Conservation (phyloP, 2,113 vertebrate genomes). For the Perognathus longimembris region DNA sequence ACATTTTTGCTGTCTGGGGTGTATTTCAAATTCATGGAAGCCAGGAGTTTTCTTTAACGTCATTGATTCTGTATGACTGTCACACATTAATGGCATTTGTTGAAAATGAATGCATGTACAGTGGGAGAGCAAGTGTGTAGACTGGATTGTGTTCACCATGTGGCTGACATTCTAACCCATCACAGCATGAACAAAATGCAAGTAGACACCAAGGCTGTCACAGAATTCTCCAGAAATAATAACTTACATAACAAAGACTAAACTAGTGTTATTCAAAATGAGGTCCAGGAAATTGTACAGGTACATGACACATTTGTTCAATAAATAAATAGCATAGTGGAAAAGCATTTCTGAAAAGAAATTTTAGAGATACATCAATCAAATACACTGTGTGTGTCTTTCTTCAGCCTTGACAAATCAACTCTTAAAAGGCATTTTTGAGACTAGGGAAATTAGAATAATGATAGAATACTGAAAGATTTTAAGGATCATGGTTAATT, state of each 20-base stretch:
- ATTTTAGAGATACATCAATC: background rate
- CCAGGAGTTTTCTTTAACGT: no score
- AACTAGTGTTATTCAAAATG: background rate
- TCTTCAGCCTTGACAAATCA: background rate
- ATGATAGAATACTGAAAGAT: background rate
- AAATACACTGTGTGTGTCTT: background rate
- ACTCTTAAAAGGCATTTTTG: conserved; percentile 38
- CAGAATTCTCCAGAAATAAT: no score
- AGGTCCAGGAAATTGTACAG: background rate
- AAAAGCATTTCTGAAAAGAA: background rate
- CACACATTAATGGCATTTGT: no score
- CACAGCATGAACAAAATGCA: no score
- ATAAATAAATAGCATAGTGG: background rate
- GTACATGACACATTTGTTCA: background rate
- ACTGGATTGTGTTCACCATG: no score
- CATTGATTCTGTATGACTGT: no score
- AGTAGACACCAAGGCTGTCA: no score
- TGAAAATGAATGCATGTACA: no score
- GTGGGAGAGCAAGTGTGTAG: no score
- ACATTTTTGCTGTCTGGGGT: no score
- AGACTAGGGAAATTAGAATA: conserved; percentile 39
- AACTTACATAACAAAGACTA: background rate
- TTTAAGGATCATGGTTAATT: conserved; percentile 1
- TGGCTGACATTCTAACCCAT: no score
- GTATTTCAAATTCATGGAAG: no score